phyloP scores from a whole-genome alignment of 2,797 vertebrate species.

The Lycodopsis pacificus region DNA sequence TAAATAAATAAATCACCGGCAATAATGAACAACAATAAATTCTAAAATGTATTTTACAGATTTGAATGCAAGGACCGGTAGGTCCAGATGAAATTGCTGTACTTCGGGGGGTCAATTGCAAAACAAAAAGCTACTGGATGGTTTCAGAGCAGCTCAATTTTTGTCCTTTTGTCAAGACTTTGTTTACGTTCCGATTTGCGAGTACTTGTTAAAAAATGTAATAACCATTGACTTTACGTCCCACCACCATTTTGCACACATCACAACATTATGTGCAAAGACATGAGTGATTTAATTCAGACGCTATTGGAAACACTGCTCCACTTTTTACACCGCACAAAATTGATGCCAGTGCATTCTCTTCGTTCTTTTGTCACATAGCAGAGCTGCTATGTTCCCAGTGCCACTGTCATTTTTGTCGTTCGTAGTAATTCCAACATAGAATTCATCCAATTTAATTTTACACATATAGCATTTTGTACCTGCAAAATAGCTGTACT shows the following conservation, averaged over 20 bases:
- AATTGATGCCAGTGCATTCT: slow-evolving; percentile 15
- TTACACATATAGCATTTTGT: neutral
- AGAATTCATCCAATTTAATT: neutral
- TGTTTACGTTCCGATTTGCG: neutral
- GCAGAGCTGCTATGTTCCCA: neutral
- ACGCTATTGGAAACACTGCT: neutral
- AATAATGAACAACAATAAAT: neutral
- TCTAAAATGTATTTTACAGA: neutral
- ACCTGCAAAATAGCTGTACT: slow-evolving; percentile 3
- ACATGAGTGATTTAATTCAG: neutral
- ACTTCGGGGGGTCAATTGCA: no score
- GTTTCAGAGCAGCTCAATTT: neutral
- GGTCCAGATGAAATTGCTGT: neutral
- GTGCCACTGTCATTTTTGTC: neutral
- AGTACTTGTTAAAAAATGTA: neutral
- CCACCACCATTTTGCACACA: neutral
- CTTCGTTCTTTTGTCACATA: slow-evolving; percentile 23
- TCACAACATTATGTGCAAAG: neutral
- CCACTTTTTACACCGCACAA: neutral
- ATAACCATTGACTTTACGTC: neutral
- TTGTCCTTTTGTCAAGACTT: neutral
- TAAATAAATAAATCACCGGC: neutral
- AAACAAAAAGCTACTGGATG: neutral
- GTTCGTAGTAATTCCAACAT: slow-evolving; percentile 15
- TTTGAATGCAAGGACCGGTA: neutral